A percentile compares a stretch with the other conserved stretches of the same genome.
Evolutionary conservation across 2,888 invertebrate species (phyloP).

Genomic region (Orgyia antiqua): DNA sequence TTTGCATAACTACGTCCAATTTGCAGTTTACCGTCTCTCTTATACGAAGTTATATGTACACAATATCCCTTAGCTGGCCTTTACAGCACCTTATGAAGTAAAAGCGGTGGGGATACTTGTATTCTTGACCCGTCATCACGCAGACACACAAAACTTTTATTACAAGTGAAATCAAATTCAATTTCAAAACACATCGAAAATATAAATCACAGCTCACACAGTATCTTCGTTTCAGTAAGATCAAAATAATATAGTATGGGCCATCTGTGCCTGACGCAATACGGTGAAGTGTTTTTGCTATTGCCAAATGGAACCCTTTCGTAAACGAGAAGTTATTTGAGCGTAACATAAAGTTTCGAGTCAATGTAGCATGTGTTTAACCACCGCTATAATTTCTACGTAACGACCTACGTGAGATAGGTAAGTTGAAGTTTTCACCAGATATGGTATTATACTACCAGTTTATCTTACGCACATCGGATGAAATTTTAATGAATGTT

Average conservation of each 20-base stretch:
- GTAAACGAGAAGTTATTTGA: conserved; percentile 62
- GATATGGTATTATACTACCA: conserved; percentile 42
- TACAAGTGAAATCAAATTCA: not conserved
- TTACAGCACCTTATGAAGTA: too few relatives aligned
- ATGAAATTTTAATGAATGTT: conserved; percentile 71
- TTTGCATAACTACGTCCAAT: too few relatives aligned
- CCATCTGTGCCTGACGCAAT: conserved; percentile 32
- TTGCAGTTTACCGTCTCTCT: too few relatives aligned
- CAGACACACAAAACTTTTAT: too few relatives aligned
- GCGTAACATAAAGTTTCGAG: conserved; percentile 70
- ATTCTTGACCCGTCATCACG: too few relatives aligned
- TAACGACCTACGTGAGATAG: conserved; percentile 75
- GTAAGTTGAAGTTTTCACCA: conserved; percentile 73
- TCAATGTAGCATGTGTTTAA: conserved; percentile 77
- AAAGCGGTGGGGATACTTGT: too few relatives aligned
- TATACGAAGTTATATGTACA: too few relatives aligned
- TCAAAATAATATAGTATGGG: conserved; percentile 25
- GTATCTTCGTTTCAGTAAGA: conserved; percentile 17
- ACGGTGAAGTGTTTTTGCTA: conserved; percentile 39
- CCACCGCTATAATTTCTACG: conserved; percentile 67
- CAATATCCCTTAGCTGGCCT: too few relatives aligned
- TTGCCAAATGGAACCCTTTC: conserved; percentile 42
- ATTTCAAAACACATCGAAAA: not conserved
- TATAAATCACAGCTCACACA: conserved; percentile 5
- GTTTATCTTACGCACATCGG: conserved; percentile 70